Evolutionary conservation across 2,113 vertebrate genomes (phyloP).

Genomic region (Oplegnathus fasciatus): DNA sequence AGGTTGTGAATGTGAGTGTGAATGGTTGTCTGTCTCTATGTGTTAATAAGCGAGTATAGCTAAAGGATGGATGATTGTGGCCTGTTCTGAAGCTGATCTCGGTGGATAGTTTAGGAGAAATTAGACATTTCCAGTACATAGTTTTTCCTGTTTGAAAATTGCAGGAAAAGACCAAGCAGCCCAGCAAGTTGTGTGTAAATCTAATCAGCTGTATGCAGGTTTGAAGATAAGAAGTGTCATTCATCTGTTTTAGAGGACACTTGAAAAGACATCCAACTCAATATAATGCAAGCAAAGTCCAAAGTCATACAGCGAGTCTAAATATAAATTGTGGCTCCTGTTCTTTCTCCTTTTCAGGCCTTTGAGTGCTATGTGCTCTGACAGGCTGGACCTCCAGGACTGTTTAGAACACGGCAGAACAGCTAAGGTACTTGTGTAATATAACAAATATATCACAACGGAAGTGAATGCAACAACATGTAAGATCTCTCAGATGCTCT

Average conservation of each 20-base stretch:
- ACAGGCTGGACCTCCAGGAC: conserved; percentile 95
- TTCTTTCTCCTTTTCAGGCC: conserved; percentile 85
- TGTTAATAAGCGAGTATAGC: too few species aligned
- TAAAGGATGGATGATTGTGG: not conserved
- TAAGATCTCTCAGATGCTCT: not conserved
- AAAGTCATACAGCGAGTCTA: not conserved
- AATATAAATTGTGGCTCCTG: not conserved
- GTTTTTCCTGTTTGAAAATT: not conserved
- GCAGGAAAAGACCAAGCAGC: not conserved
- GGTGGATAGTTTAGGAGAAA: not conserved
- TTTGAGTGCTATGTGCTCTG: conserved; percentile 89
- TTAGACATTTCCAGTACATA: not conserved
- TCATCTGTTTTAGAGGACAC: too few species aligned
- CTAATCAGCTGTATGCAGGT: not conserved
- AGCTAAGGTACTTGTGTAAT: conserved; percentile 90
- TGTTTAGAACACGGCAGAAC: conserved; percentile 97
- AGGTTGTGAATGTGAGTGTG: too few species aligned
- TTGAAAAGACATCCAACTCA: conserved; percentile 1
- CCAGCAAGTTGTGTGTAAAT: not conserved
- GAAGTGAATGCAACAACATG: not conserved
- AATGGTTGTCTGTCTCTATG: too few species aligned
- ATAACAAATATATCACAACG: not conserved
- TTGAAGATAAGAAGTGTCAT: not conserved
- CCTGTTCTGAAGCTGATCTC: not conserved
- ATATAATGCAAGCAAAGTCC: not conserved